Evolutionary conservation across 2,113 vertebrate genomes (phyloP).

Genomic region (Eptesicus fuscus): DNA sequence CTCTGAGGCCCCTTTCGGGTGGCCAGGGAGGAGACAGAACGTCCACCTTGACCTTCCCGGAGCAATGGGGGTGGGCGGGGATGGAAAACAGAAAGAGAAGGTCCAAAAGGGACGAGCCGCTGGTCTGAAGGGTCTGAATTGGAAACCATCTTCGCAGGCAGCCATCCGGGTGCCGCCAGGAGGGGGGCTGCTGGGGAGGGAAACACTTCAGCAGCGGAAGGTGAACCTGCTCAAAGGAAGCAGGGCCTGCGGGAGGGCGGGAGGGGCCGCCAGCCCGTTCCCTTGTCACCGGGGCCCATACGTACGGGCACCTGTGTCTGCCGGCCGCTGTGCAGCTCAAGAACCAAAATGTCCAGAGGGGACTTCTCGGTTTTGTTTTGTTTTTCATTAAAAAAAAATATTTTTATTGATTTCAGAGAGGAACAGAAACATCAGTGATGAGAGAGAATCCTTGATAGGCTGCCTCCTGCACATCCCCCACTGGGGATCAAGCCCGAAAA

Average conservation of each 20-base stretch:
- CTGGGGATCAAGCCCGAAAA: too few species aligned
- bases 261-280: neutral
- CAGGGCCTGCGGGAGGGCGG: neutral
- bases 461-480: too few species aligned
- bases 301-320: neutral
- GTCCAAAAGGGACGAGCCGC: neutral
- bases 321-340: neutral
- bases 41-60: neutral
- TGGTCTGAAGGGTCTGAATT: neutral
- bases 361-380: neutral
- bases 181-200: neutral
- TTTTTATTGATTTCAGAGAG: too few species aligned
- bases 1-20: neutral
- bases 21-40: neutral
- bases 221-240: neutral
- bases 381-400: neutral
- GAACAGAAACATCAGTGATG: too few species aligned
- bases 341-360: neutral
- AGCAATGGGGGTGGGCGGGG: too few species aligned
- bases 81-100: neutral
- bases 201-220: neutral
- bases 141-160: neutral
- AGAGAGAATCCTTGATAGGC: too few species aligned
- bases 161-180: neutral
- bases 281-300: accelerated